Evolutionary conservation across 35 echinoderm and acorn worm species (phyloP).

Genomic region (Stichopus chloronotus): DNA sequence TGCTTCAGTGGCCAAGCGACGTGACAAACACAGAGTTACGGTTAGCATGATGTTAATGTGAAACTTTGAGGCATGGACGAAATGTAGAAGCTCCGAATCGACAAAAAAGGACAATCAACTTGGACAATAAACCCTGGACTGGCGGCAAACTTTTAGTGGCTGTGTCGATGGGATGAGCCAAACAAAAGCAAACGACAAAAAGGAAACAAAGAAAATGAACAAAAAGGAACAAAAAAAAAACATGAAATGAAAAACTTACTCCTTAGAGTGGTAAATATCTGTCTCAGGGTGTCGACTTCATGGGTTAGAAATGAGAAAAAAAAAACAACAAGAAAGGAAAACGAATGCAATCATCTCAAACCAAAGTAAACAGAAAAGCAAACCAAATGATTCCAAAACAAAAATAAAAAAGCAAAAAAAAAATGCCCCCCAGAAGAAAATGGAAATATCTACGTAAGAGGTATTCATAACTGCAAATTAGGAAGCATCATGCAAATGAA

Average conservation of each 20-base stretch:
- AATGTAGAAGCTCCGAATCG: no score
- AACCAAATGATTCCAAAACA: not conserved
- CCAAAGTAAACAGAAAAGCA: not conserved
- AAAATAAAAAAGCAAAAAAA: slow-evolving; percentile 14
- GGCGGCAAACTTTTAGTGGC: not conserved
- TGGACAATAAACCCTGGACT: not conserved
- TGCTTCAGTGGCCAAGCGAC: no score
- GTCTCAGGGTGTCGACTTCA: slow-evolving; percentile 31
- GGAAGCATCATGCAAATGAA: not conserved
- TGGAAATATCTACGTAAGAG: not conserved
- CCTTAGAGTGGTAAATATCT: slow-evolving; percentile 19
- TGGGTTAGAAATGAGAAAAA: slow-evolving; percentile 34
- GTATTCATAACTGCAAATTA: not conserved
- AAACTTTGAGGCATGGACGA: no score
- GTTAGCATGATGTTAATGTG: no score
- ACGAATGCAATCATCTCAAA: slow-evolving; percentile 45
- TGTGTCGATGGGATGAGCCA: no score
- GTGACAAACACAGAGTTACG: no score
- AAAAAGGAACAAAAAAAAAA: not conserved
- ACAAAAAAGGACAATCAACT: no score
- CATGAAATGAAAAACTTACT: slow-evolving; percentile 42
- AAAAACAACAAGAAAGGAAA: not conserved
- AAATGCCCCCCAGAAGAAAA: slow-evolving; percentile 6
- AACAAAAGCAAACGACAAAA: no score
- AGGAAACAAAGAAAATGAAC: no score